Percentiles rank a stretch among this genome's conserved stretches.
Evolutionary conservation across 2,797 vertebrate genomes (phyloP).

Genomic region (Clamator glandarius): DNA sequence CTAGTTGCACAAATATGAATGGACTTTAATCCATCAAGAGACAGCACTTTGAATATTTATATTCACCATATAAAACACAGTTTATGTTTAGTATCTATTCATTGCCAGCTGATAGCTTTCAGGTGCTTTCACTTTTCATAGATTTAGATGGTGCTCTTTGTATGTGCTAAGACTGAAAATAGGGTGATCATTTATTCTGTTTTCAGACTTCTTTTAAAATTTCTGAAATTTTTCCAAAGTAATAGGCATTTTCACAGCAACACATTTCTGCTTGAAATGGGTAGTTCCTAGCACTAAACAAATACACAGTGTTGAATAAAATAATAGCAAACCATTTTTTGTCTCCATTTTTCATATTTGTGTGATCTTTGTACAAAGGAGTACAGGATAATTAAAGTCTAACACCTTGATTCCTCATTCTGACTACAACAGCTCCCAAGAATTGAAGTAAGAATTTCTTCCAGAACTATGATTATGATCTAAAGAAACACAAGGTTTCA

Average conservation of each 20-base stretch:
- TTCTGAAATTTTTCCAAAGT: not conserved
- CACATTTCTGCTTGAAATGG: not conserved
- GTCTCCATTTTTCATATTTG: not conserved
- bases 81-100: not conserved
- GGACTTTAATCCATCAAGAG: not conserved
- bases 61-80: not conserved
- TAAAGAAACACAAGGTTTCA: not conserved
- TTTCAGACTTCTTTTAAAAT: not conserved
- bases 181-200: not conserved
- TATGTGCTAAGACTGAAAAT: not conserved
- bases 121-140: not conserved
- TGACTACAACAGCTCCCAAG: not conserved
- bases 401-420: not conserved
- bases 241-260: not conserved
- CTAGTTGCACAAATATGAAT: not conserved
- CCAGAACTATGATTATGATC: not conserved
- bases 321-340: not conserved
- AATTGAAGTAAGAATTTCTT: not conserved
- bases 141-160: not conserved
- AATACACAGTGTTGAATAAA: not conserved
- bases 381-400: not conserved
- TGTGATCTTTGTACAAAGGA: not conserved
- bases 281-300: not conserved
- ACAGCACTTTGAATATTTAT: not conserved
- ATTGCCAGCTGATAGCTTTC: not conserved